Evolutionary conservation across 1,140 invertebrate genomes (phyloP), one percentile per base, ranked within the genome.

Genomic region (Macrocentrus cingulum): DNA sequence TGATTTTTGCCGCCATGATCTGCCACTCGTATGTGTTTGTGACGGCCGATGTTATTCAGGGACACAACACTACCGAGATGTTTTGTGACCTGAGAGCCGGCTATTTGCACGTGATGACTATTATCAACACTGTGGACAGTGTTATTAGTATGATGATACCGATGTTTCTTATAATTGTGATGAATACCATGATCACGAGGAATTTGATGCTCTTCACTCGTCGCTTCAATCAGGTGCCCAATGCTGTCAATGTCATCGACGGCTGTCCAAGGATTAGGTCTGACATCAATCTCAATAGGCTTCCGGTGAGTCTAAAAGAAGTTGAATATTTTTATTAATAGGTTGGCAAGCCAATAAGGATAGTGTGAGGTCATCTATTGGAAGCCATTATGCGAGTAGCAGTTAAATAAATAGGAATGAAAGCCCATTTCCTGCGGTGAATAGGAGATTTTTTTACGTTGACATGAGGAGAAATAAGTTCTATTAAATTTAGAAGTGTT

Each of bases 161-260:
- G 0, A 67, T 84, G 2, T 69, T 82, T 1, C 71, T 84, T 23
- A 84, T 85, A 53, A 75, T 84, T 34, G 73, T 83, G 49, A 84
- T 85, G 83, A 85, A 85, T 60, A 76, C 79, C 0, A 81, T 84
- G 74, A 84, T 86, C 44, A 80, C 78, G 39, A 68, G 73, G 4
- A 83, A 81, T 55, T 65, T 83, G 0, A 13, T 83, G n/a, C 65
- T 62, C 23, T 83, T 83, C 46, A 74, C 76, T 36, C 65, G 69
- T 8, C 68, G 71, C 29, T 83, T 83, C 60, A 72, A 72, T 15
- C 66, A 75, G 32, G 44, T 63, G 0, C 61, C 74, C 0, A 60
- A 56, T 3, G 57, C n/a, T 41, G 25, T 36, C 1, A 37, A 22
- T 34, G 6, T 65, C 4, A 65, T 55, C 11, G 63, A 66, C 37